Percentiles rank a stretch among this genome's conserved stretches.
phyloP scores from a whole-genome alignment of 92 coral and sea anemone genomes.

The Epizoanthus ramosus region DNA sequence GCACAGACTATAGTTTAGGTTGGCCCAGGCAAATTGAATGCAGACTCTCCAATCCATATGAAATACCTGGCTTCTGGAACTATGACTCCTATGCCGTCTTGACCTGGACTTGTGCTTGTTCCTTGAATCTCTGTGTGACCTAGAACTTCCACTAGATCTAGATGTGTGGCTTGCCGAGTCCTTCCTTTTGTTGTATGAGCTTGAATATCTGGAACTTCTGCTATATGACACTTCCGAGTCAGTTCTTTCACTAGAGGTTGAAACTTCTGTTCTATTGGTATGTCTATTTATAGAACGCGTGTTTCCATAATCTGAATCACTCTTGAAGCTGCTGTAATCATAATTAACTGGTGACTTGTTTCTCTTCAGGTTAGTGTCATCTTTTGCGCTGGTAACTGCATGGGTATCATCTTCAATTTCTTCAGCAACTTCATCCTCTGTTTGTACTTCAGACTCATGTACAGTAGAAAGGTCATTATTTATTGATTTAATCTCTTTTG shows the following conservation, averaged over 20 bases:
- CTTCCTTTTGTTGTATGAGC: conserved; percentile 30
- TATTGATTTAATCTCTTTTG: conserved; percentile 69
- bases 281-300: conserved; percentile 38
- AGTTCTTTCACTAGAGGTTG: conserved; percentile 41
- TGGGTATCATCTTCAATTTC: conserved; percentile 83
- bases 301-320: conserved; percentile 23
- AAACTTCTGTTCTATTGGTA: background rate
- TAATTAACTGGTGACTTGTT: conserved; percentile 17
- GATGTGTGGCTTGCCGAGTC: conserved; percentile 31
- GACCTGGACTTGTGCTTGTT: conserved; percentile 44
- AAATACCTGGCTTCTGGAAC: conserved; percentile 44
- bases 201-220: conserved; percentile 48
- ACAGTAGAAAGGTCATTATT: conserved; percentile 67
- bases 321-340: conserved; percentile 34
- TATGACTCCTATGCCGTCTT: conserved; percentile 38
- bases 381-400: conserved; percentile 11
- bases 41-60: background rate
- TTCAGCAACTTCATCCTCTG: conserved; percentile 87
- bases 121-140: conserved; percentile 52
- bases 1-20: background rate
- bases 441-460: conserved; percentile 62
- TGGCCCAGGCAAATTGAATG: background rate
- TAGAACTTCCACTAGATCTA: conserved; percentile 43
- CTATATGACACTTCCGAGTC: conserved; percentile 36
- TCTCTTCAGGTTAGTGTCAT: background rate